Evolutionary conservation across 1,140 invertebrate species (phyloP).

Genomic region (Hylaeus volcanicus): DNA sequence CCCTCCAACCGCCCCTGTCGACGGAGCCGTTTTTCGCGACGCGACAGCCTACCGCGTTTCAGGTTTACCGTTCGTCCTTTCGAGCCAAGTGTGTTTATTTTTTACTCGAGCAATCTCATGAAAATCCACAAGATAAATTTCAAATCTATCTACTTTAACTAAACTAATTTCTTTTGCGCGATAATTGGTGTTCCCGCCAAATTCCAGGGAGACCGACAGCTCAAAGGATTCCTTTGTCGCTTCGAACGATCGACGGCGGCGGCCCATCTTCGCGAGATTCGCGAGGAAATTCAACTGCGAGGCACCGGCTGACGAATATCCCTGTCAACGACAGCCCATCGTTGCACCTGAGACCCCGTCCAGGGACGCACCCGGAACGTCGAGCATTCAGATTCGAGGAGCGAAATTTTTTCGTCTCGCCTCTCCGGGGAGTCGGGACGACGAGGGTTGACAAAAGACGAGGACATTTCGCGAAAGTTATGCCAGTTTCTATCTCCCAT

Average conservation of each 20-base stretch:
- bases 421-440: background rate
- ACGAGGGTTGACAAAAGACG: conserved; percentile 30
- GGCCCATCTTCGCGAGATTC: background rate
- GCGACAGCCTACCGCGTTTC: background rate
- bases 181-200: too few species aligned
- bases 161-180: too few species aligned
- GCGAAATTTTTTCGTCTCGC: conserved; percentile 22
- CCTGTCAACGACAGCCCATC: conserved; percentile 42
- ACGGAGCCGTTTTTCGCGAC: conserved; percentile 11
- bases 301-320: conserved; percentile 47
- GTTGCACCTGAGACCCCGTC: conserved; percentile 55
- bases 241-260: too few species aligned
- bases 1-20: background rate
- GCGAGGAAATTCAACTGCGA: conserved; percentile 32
- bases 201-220: too few species aligned
- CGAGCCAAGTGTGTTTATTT: conserved; percentile 3
- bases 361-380: conserved; percentile 22
- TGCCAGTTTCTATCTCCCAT: conserved; percentile 5
- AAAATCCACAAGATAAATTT: too few species aligned
- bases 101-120: background rate
- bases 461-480: conserved; percentile 11
- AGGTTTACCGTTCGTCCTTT: conserved; percentile 18
- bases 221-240: too few species aligned
- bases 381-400: conserved; percentile 37
- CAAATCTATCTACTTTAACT: too few species aligned